These are phyloP conservation scores for Lacerta viridis DNA, from an alignment of 2,797 vertebrate genomes.

Conservation along the genomic window DNA sequence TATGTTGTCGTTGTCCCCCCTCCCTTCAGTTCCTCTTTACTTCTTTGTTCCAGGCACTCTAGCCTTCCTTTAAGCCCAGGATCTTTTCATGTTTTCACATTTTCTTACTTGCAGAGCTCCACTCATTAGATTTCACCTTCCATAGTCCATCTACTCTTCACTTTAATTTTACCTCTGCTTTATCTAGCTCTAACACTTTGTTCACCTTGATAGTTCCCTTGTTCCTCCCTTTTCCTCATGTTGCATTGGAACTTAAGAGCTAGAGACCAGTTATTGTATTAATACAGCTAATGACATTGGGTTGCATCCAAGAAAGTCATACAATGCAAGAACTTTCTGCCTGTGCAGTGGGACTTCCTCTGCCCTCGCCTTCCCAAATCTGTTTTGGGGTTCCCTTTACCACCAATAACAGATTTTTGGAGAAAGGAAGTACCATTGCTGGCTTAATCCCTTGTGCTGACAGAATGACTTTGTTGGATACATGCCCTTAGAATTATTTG, in stretches of 20 bases:
- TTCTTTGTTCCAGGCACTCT: not conserved
- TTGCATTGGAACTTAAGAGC: not conserved
- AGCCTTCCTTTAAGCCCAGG: not conserved
- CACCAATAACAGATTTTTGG: too few species aligned
- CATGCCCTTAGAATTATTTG: too few species aligned
- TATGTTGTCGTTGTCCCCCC: too few species aligned
- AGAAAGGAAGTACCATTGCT: too few species aligned
- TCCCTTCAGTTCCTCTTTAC: not conserved
- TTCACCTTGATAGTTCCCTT: not conserved
- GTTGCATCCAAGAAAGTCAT: too few species aligned
- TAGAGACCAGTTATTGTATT: not conserved
- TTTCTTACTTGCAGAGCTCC: not conserved
- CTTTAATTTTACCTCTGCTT: not conserved
- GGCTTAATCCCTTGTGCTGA: too few species aligned
- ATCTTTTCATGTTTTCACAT: not conserved
- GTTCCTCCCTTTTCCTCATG: not conserved
- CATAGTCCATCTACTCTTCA: not conserved
- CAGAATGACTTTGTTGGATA: too few species aligned
- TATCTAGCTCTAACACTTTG: not conserved
- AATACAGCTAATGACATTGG: not conserved
- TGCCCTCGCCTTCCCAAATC: too few species aligned
- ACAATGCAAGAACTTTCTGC: too few species aligned
- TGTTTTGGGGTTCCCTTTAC: too few species aligned
- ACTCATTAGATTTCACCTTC: not conserved
- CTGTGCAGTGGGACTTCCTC: too few species aligned